Evolutionary conservation across 2,113 vertebrate species (phyloP), one percentile per base, ranked within the genome.

Genomic region (Phyllopteryx taeniolatus): DNA sequence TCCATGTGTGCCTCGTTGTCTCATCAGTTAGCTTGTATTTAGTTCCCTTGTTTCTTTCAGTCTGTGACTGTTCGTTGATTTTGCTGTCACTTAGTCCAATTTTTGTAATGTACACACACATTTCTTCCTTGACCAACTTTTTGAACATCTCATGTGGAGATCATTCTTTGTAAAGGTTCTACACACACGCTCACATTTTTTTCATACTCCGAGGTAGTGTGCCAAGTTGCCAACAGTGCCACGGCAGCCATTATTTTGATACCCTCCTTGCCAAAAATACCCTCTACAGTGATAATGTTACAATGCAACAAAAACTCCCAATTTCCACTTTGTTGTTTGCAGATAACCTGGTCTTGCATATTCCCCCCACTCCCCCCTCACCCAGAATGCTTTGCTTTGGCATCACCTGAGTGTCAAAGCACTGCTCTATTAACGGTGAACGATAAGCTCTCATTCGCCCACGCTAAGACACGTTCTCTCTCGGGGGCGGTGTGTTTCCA

Each of bases 401-500:
- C 49, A 51, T 51, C 49, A 54, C 51, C 51, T 54, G 17, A 20
- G 17, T 54, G 54, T 20, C 47, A 49, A 27, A 57, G 56, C n/a
- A 12, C n/a, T 57, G 56, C 22, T 57, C 56, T 13, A 15, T 61
- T 13, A 61, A 61, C 35, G 31, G 59, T 61, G 56, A 59, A 59
- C 31, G 31, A 61, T 68, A 39, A 46, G 46, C 72, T 57, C 49
- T 74, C 61, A n/a, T 78, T 31, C 49, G 27, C 61, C 51, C 46
- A 22, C 67, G 65, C 49, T 49, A 56, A 71, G 59, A 68, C 65
- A 64, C 57, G 47, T 2, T n/a, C 77, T 82, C 89, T 85, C 72
- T 86, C 90, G 90, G 87, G 77, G 90, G 87, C 80, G 87, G 87
- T 91, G 84, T 90, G 86, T 84, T 80, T 80, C 74, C 84, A 87